Conservation (phyloP, 2,113 vertebrate genomes). For the Sylvilagus bachmani region DNA sequence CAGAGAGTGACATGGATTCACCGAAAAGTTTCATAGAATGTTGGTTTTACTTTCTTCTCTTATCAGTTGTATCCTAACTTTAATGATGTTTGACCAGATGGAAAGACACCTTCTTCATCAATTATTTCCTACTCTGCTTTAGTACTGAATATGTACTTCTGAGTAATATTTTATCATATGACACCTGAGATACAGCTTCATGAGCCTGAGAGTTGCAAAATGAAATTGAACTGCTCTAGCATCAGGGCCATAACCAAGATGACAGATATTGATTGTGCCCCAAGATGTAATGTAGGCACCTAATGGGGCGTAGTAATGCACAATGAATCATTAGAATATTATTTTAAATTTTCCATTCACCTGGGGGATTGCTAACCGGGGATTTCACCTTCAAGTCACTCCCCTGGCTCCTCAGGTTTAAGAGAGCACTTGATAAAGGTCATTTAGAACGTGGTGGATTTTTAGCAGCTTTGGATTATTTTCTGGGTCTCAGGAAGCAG, state of each 20-base stretch:
- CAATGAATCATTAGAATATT: constrained; percentile 86
- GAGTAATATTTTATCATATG: constrained; percentile 81
- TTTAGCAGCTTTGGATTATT: constrained; percentile 61
- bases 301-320: constrained; percentile 83
- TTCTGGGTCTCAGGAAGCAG: not conserved
- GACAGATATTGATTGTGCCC: constrained; percentile 84
- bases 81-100: constrained; percentile 79
- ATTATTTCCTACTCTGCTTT: constrained; percentile 72
- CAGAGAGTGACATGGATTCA: not conserved
- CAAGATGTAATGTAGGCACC: constrained; percentile 82
- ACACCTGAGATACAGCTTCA: constrained; percentile 78
- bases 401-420: not conserved
- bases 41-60: constrained; percentile 44
- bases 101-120: constrained; percentile 82
- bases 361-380: constrained; percentile 73
- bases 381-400: constrained; percentile 82
- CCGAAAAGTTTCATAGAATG: constrained; percentile 51
- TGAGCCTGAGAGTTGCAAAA: constrained; percentile 77
- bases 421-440: constrained; percentile 69
- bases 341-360: constrained; percentile 83
- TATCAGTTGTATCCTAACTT: constrained; percentile 58
- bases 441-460: constrained; percentile 54
- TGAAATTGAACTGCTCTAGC: constrained; percentile 81
- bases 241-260: constrained; percentile 82
- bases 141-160: constrained; percentile 79